Percentiles rank a stretch among this genome's conserved stretches.
Evolutionary conservation across 2,113 vertebrate species (phyloP).

Genomic region (Aptenodytes forsteri): DNA sequence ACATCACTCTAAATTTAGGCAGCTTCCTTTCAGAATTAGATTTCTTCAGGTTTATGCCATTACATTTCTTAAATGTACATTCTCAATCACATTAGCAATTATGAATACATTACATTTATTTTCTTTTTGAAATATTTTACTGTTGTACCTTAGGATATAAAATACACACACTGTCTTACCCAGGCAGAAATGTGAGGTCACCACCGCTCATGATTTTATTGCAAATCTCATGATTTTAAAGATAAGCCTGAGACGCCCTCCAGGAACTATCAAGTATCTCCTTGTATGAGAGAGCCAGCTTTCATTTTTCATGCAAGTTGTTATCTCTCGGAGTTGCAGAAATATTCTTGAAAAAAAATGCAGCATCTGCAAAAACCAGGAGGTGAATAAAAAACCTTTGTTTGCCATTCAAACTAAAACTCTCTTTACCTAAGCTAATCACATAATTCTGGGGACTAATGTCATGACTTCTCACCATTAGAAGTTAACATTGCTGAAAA

Average conservation of each 20-base stretch:
- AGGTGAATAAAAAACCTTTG: neutral
- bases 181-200: neutral
- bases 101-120: constrained; percentile 63
- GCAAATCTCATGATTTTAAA: neutral
- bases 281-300: neutral
- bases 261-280: neutral
- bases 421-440: neutral
- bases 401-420: neutral
- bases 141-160: constrained; percentile 24
- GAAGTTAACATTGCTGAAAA: neutral
- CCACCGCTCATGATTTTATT: neutral
- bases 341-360: neutral
- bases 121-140: constrained; percentile 40
- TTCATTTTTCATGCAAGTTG: neutral
- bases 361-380: neutral
- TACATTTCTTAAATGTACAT: constrained; percentile 64
- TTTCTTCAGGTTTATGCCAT: constrained; percentile 68
- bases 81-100: constrained; percentile 71
- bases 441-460: neutral
- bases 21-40: constrained; percentile 71
- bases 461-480: neutral
- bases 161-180: neutral
- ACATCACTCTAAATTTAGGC: constrained; percentile 70
- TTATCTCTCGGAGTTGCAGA: neutral
- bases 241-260: neutral